Conservation (phyloP, 2,888 invertebrate genomes). For the Alviniconcha strummeri region DNA sequence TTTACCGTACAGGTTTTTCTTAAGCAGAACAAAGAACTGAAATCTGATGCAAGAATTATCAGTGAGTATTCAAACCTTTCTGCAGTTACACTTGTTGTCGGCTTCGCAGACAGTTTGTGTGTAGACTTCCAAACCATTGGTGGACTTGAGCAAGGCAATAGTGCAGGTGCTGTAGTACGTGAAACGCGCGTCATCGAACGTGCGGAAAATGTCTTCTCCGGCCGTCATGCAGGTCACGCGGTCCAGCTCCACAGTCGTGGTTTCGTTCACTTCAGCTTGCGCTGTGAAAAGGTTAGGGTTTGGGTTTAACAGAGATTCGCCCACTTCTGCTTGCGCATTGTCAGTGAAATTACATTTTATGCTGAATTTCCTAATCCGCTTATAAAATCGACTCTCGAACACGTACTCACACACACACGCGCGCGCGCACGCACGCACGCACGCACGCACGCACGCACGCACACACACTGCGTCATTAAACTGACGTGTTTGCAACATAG, state of each 20-base stretch:
- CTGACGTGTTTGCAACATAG: background rate
- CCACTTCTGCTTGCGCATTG: background rate
- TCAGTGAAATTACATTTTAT: too few species aligned
- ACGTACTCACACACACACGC: constrained; percentile 8
- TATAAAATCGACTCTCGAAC: background rate
- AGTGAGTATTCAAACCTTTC: constrained; percentile 23
- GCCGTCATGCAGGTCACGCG: constrained; percentile 34
- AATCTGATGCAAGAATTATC: too few species aligned
- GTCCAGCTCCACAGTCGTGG: constrained; percentile 13
- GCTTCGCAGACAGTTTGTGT: constrained; percentile 34
- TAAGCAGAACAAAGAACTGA: too few species aligned
- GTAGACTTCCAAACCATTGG: constrained; percentile 24
- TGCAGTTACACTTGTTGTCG: constrained; percentile 32
- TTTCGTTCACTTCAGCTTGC: constrained; percentile 17
- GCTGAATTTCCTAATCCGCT: too few species aligned
- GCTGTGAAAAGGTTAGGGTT: constrained; percentile 14
- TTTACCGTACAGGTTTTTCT: too few species aligned
- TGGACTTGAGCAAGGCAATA: constrained; percentile 25
- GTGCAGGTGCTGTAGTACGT: constrained; percentile 29
- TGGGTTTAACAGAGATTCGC: background rate
- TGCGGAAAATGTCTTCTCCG: constrained; percentile 37
- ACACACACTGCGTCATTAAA: background rate
- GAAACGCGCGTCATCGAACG: constrained; percentile 34
- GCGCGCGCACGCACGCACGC: constrained; percentile 14
- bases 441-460: constrained; percentile 23